Base-by-base conservation (phyloP, 2,797 vertebrate genomes). In the Schizothorax lantsangensis region DNA sequence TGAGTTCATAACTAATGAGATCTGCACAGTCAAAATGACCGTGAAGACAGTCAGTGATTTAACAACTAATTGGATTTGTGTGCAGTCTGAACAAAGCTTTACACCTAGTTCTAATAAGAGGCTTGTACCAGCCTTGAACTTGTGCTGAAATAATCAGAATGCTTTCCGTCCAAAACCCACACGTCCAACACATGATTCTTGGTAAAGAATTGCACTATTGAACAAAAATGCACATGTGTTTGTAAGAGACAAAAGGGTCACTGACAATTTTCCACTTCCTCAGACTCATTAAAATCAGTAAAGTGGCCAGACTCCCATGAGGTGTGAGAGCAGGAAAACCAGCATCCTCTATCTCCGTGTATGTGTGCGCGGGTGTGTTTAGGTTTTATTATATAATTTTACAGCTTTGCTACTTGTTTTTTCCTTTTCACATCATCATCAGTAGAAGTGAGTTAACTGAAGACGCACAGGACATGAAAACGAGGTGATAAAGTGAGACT, bases 391-490 rank as follows among this genome's bases (percentile, higher is more conserved):
- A 88, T 79, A 86, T 86, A n/a, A 69, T 75, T 85, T 79, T 59
- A 57, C 68, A 30, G 69, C 36, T 72, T 62, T 40, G 52, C 73
- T 54, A 66, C 81, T 86, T 87, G 49, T 71, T 86, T 88, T 83
- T 86, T 79, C 80, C 84, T 73, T 88, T 88, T 82, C 49, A 82
- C 86, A 88, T 86, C 88, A 88, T 86, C 88, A 88, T 83, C 79
- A 57, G 68, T 80, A 80, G 78, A 88, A 86, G 81, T 57, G 78
- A 33, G 47, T 71, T 80, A 45, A 82, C 52, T 4, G 74, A 85
- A 81, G 88, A 54, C 17, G 57, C 30, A 19, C 69, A 69, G 88
- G 54, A 79, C 81, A 74, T 64, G 33, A 69, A 78, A 85, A 71
- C 6, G 47, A 86, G 49, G 66, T 80, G 89, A 90, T 84, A 82